A percentile compares a stretch with the other conserved stretches of the same genome.
phyloP scores from a whole-genome alignment of 2,888 invertebrate species.

The Allygus modestus region DNA sequence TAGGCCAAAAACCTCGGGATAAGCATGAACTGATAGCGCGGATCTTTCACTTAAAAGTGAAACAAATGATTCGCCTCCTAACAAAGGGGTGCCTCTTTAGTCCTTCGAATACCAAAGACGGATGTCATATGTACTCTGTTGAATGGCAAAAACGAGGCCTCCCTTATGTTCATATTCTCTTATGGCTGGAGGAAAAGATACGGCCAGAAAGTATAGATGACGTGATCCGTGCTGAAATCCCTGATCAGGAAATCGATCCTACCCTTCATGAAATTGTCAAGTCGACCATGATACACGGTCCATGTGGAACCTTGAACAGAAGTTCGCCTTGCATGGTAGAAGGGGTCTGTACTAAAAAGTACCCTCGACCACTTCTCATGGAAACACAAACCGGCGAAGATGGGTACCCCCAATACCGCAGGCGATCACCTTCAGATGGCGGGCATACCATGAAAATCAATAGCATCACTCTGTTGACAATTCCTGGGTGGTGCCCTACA shows the following conservation, averaged over 20 bases:
- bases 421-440: conserved; percentile 61
- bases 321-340: conserved; percentile 73
- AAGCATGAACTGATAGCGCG: conserved; percentile 69
- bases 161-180: conserved; percentile 66
- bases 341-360: conserved; percentile 73
- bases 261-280: conserved; percentile 67
- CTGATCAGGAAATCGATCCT: conserved; percentile 70
- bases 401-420: conserved; percentile 38
- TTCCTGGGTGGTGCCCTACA: conserved; percentile 68
- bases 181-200: conserved; percentile 67
- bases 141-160: conserved; percentile 71
- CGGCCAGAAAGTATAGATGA: conserved; percentile 69
- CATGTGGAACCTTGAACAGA: conserved; percentile 71
- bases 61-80: background rate
- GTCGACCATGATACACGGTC: conserved; percentile 72
- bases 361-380: conserved; percentile 70
- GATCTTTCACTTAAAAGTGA: conserved; percentile 17
- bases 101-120: no score
- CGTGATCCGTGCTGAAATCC: conserved; percentile 72
- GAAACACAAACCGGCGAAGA: conserved; percentile 68
- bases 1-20: conserved; percentile 63
- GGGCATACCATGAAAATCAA: conserved; percentile 2
- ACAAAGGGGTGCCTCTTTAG: conserved; percentile 37
- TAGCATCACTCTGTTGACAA: no score
- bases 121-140: conserved; percentile 68